Percentiles rank a stretch among this genome's conserved stretches.
These are phyloP conservation scores for Trichechus manatus DNA, from an alignment of 2,113 vertebrate genomes.

Conservation along the genomic window DNA sequence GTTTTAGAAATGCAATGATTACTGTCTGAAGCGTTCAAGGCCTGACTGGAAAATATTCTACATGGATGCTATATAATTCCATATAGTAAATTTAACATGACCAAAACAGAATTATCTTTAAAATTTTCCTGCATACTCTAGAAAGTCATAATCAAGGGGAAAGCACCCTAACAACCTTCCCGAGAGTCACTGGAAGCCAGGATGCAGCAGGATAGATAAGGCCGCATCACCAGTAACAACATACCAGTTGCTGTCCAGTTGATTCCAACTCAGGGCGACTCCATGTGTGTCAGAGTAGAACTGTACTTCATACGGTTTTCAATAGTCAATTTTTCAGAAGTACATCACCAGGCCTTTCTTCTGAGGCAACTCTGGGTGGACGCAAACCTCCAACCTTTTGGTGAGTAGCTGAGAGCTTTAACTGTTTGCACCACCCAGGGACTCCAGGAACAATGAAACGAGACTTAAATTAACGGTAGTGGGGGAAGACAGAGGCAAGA, in stretches of 20 bases:
- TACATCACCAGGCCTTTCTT: too few relatives aligned
- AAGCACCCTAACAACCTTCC: not conserved
- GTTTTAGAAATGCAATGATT: not conserved
- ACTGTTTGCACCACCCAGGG: too few relatives aligned
- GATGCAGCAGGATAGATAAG: accelerated
- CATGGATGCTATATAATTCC: not conserved
- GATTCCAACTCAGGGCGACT: too few relatives aligned
- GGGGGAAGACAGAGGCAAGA: not conserved
- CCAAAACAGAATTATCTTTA: not conserved
- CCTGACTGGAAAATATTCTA: not conserved
- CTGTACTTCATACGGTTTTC: too few relatives aligned
- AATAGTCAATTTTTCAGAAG: too few relatives aligned
- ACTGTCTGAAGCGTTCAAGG: not conserved
- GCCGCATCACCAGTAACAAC: accelerated
- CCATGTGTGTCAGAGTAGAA: too few relatives aligned
- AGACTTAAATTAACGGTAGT: too few relatives aligned
- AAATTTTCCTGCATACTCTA: not conserved
- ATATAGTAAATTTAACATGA: not conserved
- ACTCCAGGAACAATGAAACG: not conserved
- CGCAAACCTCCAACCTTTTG: too few relatives aligned
- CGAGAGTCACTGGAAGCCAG: accelerated
- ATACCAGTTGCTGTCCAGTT: too few relatives aligned
- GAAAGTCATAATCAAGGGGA: not conserved
- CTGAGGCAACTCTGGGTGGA: too few relatives aligned
- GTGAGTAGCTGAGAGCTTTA: too few relatives aligned